Base-by-base conservation (phyloP, 2,888 invertebrate genomes). In the Taphrorychus bicolor region DNA sequence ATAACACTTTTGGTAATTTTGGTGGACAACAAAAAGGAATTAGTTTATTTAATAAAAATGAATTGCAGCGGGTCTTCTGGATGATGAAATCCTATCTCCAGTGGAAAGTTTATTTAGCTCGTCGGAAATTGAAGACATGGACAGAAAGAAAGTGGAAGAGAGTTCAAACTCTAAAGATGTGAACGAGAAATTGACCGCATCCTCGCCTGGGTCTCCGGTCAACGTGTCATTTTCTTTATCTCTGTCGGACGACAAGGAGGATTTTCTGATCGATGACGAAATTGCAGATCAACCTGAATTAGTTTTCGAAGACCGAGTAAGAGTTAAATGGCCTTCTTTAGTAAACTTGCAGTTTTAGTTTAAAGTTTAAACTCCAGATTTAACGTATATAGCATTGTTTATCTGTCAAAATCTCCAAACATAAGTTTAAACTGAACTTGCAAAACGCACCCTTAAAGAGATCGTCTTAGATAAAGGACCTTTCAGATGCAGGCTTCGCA, bases 231-330 rank as follows among this genome's bases (percentile, higher is more conserved):
- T 45, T 7, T 93, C 93, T 0, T 82, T 93, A 0, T 93, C 93
- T 0, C 82, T 93, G n/a, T 92, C 93, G 0, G 51, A 51, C 5
- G 93, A 91, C 16, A 71, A 71, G 18, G 93, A 93, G 80, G 93
- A 93, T 80, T 93, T 89, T 82, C 87, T 95, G 69, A 89, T 89
- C 70, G 95, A 95, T 76, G 95, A 95, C 75, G 95, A 95, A 82
- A 95, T 95, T 69, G 93, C 93, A 45, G 95, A 95, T 83, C 95
- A 95, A 78, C 95, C 95, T 9, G 94, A 91, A 0, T 80, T 95
- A 71, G 85, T 92, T 11, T 93, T 93, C 76, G 89, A 90, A 78
- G 91, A 91, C 81, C n/a, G n/a, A n/a, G 32, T 32, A 32, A 32
- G 32, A 32, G 32, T 32, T 32, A 11, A 32, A 11, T 32, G n/a